A percentile compares a stretch with the other conserved stretches of the same genome.
Conservation (phyloP, 2,888 invertebrate species). For the Elgonia sp. region DNA sequence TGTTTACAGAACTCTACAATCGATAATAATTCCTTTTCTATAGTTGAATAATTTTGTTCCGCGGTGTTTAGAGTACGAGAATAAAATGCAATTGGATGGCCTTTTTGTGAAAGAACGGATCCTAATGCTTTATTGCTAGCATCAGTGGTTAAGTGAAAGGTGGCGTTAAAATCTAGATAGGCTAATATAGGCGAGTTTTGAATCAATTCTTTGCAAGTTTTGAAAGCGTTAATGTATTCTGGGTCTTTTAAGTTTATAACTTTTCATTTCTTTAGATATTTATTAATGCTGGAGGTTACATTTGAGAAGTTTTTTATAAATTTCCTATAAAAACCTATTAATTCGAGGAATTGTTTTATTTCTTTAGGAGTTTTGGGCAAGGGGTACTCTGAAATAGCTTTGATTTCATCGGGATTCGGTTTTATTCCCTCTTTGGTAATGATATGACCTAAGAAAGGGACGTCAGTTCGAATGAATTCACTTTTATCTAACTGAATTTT, state of each 20-base stretch:
- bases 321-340: constrained; percentile 75
- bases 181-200: constrained; percentile 46
- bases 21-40: constrained; percentile 84
- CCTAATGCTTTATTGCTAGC: constrained; percentile 44
- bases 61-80: not conserved
- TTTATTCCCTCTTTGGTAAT: constrained; percentile 7
- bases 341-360: constrained; percentile 36
- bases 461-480: too few relatives aligned
- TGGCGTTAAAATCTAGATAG: constrained; percentile 52
- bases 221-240: constrained; percentile 32
- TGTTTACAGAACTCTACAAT: constrained; percentile 78
- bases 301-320: constrained; percentile 73
- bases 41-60: constrained; percentile 84
- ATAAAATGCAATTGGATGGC: constrained; percentile 6
- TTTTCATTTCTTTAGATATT: constrained; percentile 16
- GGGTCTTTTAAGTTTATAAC: constrained; percentile 56
- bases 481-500: too few relatives aligned
- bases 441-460: constrained; percentile 2
- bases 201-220: constrained; percentile 26
- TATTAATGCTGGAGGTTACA: constrained; percentile 68
- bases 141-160: constrained; percentile 52
- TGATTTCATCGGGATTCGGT: constrained; percentile 3
- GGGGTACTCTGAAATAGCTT: constrained; percentile 5
- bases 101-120: constrained; percentile 39
- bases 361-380: constrained; percentile 15